phyloP scores from a whole-genome alignment of 2,113 vertebrate species.

The Aleadryas rufinucha region DNA sequence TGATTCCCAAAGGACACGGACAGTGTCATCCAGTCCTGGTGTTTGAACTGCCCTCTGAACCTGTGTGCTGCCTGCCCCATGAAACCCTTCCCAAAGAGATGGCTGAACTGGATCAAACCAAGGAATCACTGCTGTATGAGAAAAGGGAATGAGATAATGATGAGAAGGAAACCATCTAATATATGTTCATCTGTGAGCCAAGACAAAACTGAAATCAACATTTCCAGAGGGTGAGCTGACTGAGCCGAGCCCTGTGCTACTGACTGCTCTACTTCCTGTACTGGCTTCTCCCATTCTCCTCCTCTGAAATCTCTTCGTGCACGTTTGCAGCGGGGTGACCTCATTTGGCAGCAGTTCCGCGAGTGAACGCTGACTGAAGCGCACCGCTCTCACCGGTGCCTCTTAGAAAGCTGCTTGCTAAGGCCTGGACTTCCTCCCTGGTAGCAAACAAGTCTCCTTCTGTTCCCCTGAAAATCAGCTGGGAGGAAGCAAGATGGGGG shows the following conservation, averaged over 20 bases:
- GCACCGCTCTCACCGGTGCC: not conserved
- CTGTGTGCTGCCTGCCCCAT: not conserved
- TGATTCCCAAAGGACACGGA: not conserved
- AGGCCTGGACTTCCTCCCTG: conserved; percentile 47
- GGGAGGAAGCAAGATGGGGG: conserved; percentile 60
- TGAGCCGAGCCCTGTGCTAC: not conserved
- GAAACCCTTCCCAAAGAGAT: not conserved
- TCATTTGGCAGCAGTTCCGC: conserved; percentile 11
- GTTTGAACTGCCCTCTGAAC: not conserved
- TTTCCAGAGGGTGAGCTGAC: conserved; percentile 29
- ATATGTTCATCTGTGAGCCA: not conserved
- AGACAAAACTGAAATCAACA: conserved; percentile 19
- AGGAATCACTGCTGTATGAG: not conserved
- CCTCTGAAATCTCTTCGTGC: not conserved
- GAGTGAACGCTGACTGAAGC: not conserved
- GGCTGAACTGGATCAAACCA: not conserved
- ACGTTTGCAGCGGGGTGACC: not conserved
- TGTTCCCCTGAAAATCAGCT: conserved; percentile 63
- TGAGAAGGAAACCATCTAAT: not conserved
- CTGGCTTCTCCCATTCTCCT: conserved; percentile 18
- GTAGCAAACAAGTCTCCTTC: conserved; percentile 59
- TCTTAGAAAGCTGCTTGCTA: not conserved
- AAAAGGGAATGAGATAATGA: not conserved
- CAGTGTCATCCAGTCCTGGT: not conserved
- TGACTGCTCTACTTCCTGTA: conserved; percentile 24